Conservation (phyloP, 2,888 invertebrate species). For the Molanna angustata region DNA sequence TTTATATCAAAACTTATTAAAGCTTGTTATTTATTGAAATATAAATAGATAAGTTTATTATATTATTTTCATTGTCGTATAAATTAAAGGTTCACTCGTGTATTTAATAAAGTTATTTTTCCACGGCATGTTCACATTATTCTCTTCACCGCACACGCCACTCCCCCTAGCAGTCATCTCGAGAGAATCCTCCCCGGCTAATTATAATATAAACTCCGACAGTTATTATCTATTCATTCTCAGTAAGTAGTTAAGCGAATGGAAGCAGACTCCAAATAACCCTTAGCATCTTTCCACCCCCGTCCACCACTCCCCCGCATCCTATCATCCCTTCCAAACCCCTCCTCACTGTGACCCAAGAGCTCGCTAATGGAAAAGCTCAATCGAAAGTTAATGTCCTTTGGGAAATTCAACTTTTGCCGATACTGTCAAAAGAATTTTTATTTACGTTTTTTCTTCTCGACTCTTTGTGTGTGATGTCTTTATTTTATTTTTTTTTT, state of each 20-base stretch:
- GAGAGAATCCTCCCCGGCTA: constrained; percentile 21
- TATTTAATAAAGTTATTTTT: no score
- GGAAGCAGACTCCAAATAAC: constrained; percentile 22
- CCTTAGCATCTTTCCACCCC: constrained; percentile 23
- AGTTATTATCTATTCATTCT: constrained; percentile 32
- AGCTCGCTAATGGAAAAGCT: constrained; percentile 33
- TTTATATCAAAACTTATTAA: no score
- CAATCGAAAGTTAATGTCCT: constrained; percentile 34
- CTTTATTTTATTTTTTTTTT: constrained; percentile 24
- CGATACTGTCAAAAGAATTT: constrained; percentile 34
- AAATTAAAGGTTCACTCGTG: no score
- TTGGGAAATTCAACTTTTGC: constrained; percentile 34
- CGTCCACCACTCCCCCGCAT: constrained; percentile 14
- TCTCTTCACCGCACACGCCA: neutral
- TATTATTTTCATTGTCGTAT: no score
- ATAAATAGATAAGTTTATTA: no score
- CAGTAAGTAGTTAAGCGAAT: constrained; percentile 22
- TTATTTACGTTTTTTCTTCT: constrained; percentile 31
- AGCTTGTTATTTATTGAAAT: no score
- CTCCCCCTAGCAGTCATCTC: constrained; percentile 6
- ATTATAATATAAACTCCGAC: constrained; percentile 30
- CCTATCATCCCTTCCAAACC: constrained; percentile 19
- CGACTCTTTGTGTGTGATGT: constrained; percentile 15
- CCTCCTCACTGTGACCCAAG: constrained; percentile 12
- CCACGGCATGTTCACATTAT: no score